These are phyloP conservation scores for Hedya salicella DNA, from an alignment of 2,888 invertebrate genomes.

Conservation along the genomic window DNA sequence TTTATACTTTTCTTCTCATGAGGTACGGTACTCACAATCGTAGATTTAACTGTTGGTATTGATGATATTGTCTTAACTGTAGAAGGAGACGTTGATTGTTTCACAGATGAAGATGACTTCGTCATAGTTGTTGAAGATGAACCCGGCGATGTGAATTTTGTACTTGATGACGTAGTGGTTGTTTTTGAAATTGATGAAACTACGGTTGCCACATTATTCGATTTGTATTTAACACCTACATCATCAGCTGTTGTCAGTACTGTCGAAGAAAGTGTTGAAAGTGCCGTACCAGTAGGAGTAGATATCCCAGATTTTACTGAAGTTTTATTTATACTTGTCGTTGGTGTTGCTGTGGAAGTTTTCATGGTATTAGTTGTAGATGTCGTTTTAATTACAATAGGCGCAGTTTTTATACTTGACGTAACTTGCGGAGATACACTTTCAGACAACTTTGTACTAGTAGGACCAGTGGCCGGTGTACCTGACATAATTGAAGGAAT, in stretches of 20 bases:
- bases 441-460: conserved; percentile 34
- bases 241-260: neutral
- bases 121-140: neutral
- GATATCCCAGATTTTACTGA: neutral
- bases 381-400: conserved; percentile 34
- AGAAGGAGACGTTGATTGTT: conserved; percentile 16
- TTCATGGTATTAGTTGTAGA: conserved; percentile 42
- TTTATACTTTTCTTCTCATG: conserved; percentile 3
- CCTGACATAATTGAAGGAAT: conserved; percentile 27
- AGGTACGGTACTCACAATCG: conserved; percentile 2
- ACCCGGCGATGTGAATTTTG: conserved; percentile 6
- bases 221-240: neutral
- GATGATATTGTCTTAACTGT: conserved; percentile 22
- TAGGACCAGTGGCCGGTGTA: conserved; percentile 14
- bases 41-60: conserved; percentile 11
- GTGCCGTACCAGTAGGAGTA: neutral
- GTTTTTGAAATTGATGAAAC: conserved; percentile 37
- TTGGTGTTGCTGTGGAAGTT: conserved; percentile 28
- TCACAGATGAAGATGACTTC: neutral
- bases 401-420: conserved; percentile 33
- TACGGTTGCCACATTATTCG: conserved; percentile 30
- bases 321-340: conserved; percentile 16
- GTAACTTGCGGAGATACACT: neutral
- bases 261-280: neutral
- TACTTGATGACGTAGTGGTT: conserved; percentile 3